Evolutionary conservation across 2,888 invertebrate genomes (phyloP), one percentile per base, ranked within the genome.

Genomic region (Mythimna albipuncta): DNA sequence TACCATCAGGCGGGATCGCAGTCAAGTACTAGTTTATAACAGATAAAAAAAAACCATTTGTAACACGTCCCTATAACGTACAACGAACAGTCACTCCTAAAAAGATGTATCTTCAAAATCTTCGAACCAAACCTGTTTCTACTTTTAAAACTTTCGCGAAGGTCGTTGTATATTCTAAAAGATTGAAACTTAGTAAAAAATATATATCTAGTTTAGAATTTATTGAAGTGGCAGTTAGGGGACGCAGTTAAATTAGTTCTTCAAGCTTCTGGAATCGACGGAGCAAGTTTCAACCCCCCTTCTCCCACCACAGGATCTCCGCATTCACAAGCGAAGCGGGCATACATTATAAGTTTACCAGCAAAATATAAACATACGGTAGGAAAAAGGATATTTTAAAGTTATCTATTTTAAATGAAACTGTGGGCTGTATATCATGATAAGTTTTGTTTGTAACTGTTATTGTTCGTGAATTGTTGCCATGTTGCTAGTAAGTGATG

Each of bases 181-280:
- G 82, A 85, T 85, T 84, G 74, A 82, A 87, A 83, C 83, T 85
- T 82, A 65, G 70, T 82, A 87, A 86, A 87, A 87, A 83, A 62
- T 83, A 84, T 79, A 84, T 81, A 89, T 88, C 88, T 89, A 91
- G 91, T 91, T 93, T 91, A 91, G 90, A 93, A 93, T 94, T 94
- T 94, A 94, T 93, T 93, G 92, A 91, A 94, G 93, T 94, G 92
- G 93, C 93, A 92, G 94, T 93, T 92, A 92, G 93, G 91, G 91
- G 93, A 93, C 92, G 93, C 91, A 94, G 94, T 94, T 95, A 95
- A 95, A 96, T 96, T 95, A 95, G 95, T 95, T 95, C 92, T 94
- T 93, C 93, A 91, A 92, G 94, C 94, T 93, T 94, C 93, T 93
- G 91, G 89, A 92, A 93, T 94, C 93, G 95, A 93, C 93, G 91